Percentiles rank a stretch among this genome's conserved stretches.
These are phyloP conservation scores for Rhimphoctona megacephalus DNA, from an alignment of 2,888 invertebrate species.

Conservation along the genomic window DNA sequence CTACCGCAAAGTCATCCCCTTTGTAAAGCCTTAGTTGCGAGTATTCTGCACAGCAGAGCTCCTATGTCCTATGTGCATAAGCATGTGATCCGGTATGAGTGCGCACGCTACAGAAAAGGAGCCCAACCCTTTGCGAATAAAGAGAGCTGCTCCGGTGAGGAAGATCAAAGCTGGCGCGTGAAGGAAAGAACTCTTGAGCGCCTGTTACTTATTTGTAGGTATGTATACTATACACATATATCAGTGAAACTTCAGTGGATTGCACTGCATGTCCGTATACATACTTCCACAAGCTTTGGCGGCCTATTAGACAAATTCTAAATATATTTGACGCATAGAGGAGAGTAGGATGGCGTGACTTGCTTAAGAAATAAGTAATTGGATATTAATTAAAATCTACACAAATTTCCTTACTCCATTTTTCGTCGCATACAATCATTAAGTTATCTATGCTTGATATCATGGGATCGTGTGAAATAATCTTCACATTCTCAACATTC, in stretches of 20 bases:
- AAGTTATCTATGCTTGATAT: slow-evolving; percentile 7
- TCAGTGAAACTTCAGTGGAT: slow-evolving; percentile 42
- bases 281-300: slow-evolving; percentile 30
- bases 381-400: slow-evolving; percentile 57
- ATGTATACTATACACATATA: background rate
- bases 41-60: slow-evolving; percentile 36
- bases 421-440: slow-evolving; percentile 22
- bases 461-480: slow-evolving; percentile 13
- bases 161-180: slow-evolving; percentile 68
- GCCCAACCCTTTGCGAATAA: slow-evolving; percentile 69
- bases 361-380: slow-evolving; percentile 56
- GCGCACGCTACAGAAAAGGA: slow-evolving; percentile 40
- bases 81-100: slow-evolving; percentile 53
- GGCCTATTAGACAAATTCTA: slow-evolving; percentile 49
- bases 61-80: slow-evolving; percentile 38
- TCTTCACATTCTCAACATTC: slow-evolving; percentile 1
- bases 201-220: slow-evolving; percentile 30
- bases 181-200: slow-evolving; percentile 64
- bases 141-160: slow-evolving; percentile 61
- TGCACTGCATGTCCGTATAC: slow-evolving; percentile 3
- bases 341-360: slow-evolving; percentile 53
- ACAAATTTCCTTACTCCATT: slow-evolving; percentile 13
- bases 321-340: slow-evolving; percentile 47
- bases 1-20: slow-evolving; percentile 69
- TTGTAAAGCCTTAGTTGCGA: slow-evolving; percentile 57